Conservation (phyloP, 2,888 invertebrate species). For the Sminthurinus aureus region DNA sequence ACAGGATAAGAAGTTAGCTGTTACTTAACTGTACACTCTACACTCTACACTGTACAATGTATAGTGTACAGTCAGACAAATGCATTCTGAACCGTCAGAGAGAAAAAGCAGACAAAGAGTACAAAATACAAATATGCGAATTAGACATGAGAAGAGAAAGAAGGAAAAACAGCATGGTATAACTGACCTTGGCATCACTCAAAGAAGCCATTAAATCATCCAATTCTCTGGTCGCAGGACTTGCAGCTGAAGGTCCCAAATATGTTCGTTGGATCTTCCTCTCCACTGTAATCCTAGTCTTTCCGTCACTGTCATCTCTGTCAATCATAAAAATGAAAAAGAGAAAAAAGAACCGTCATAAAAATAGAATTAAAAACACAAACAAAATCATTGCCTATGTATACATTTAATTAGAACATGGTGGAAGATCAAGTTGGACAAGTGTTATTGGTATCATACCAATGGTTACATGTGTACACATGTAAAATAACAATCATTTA, state of each 20-base stretch:
- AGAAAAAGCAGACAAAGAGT: background rate
- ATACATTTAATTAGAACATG: background rate
- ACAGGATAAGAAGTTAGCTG: background rate
- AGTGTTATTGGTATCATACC: no score
- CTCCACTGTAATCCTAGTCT: constrained; percentile 64
- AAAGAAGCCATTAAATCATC: constrained; percentile 96
- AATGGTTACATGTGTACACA: no score
- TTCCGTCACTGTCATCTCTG: constrained; percentile 61
- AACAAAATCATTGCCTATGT: background rate
- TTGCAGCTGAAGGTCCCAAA: constrained; percentile 69
- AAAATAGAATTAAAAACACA: background rate
- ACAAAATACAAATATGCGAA: background rate
- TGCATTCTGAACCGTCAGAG: background rate
- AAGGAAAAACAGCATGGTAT: background rate
- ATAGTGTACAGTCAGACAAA: no score
- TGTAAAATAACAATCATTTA: no score
- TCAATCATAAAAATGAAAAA: constrained; percentile 33
- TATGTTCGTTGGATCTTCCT: constrained; percentile 63
- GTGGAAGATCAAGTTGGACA: background rate
- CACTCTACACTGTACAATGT: background rate
- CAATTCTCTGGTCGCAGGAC: constrained; percentile 91
- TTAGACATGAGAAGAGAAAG: background rate
- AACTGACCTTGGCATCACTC: constrained; percentile 89
- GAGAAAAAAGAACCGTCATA: background rate
- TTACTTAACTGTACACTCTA: background rate